Conservation (phyloP, 2,888 invertebrate species). For the Asteroscopus sphinx region DNA sequence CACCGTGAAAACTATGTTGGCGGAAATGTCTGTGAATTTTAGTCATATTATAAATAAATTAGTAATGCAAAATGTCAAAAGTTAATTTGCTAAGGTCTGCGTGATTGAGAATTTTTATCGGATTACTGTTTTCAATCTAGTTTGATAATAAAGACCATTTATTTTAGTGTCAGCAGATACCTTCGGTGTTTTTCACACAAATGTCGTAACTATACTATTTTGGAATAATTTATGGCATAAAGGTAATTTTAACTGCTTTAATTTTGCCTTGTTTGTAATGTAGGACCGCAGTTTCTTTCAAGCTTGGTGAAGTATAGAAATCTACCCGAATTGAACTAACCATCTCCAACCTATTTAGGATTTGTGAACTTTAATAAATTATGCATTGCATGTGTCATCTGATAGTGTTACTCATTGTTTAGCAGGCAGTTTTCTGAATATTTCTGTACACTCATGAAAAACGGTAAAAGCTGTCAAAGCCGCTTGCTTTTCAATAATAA, state of each 20-base stretch:
- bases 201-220: conserved; percentile 25
- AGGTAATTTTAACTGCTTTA: conserved; percentile 43
- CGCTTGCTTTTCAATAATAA: neutral
- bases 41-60: conserved; percentile 25
- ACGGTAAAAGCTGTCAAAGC: neutral
- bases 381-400: conserved; percentile 41
- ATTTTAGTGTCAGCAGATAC: conserved; percentile 38
- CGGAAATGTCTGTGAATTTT: neutral
- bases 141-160: conserved; percentile 38
- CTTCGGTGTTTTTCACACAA: conserved; percentile 42
- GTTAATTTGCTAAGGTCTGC: conserved; percentile 46
- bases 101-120: conserved; percentile 55
- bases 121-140: conserved; percentile 39
- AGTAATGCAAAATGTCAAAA: conserved; percentile 47
- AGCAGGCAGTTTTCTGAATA: conserved; percentile 10
- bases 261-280: conserved; percentile 51
- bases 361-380: conserved; percentile 2
- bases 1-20: neutral
- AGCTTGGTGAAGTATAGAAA: conserved; percentile 3
- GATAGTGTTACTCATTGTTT: conserved; percentile 41
- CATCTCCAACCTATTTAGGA: conserved; percentile 10
- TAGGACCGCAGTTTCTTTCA: conserved; percentile 22
- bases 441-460: neutral
- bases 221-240: conserved; percentile 19
- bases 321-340: conserved; percentile 8